Evolutionary conservation across 2,113 vertebrate species (phyloP).

Genomic region (Peucedramus taeniatus): DNA sequence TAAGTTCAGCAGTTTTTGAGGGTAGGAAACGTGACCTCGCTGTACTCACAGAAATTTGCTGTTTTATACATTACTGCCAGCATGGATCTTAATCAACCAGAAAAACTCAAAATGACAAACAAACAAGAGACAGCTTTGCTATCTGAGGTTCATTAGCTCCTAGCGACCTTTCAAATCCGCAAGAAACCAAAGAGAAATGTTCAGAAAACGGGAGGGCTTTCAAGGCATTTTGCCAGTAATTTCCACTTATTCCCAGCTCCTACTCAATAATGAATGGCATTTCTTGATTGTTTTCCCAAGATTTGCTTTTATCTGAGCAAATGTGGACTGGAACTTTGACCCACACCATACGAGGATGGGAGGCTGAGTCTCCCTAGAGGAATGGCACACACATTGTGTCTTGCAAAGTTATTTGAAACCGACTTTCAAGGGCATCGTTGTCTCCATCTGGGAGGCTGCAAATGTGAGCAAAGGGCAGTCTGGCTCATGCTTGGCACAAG

Average conservation of each 20-base stretch:
- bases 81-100: constrained; percentile 76
- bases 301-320: background rate
- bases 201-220: background rate
- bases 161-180: constrained; percentile 60
- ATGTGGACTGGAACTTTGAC: background rate
- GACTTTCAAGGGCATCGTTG: background rate
- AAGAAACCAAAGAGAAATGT: constrained; percentile 24
- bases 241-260: background rate
- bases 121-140: constrained; percentile 75
- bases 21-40: constrained; percentile 21
- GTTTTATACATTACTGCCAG: constrained; percentile 66
- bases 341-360: background rate
- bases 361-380: background rate
- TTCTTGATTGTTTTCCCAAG: constrained; percentile 21
- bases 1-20: constrained; percentile 52
- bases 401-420: background rate
- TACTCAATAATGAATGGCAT: background rate
- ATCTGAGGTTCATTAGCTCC: constrained; percentile 75
- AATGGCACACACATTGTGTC: background rate
- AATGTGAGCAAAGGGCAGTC: background rate
- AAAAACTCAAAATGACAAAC: constrained; percentile 77
- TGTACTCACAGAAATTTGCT: constrained; percentile 27
- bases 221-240: constrained; percentile 24
- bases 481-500: background rate
- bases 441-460: background rate